Conservation (phyloP, 2,797 vertebrate genomes). For the Psittacula derbiana region DNA sequence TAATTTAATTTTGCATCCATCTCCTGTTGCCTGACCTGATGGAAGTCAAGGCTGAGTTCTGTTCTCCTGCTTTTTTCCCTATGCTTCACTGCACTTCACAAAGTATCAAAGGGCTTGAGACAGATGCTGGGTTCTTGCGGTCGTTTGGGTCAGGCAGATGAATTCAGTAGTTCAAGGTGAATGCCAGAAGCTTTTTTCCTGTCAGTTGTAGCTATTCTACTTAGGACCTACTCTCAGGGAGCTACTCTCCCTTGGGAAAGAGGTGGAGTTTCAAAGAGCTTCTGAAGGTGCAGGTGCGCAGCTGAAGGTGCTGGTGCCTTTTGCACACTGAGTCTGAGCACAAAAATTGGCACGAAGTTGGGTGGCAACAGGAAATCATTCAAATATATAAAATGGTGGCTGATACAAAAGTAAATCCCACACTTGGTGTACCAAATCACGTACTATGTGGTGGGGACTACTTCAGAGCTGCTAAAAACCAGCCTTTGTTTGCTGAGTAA, state of each 20-base stretch:
- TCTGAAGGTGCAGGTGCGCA: not conserved
- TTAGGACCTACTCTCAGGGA: not conserved
- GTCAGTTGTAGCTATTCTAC: not conserved
- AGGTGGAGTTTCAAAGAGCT: not conserved
- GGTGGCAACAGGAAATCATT: not conserved
- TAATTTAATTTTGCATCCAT: not conserved
- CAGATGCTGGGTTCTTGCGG: not conserved
- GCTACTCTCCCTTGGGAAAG: not conserved
- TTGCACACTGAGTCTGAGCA: not conserved
- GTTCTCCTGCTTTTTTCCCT: not conserved
- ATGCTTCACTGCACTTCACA: not conserved
- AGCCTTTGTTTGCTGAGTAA: too few species aligned
- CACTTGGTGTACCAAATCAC: not conserved
- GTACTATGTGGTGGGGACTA: not conserved
- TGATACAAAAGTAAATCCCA: not conserved
- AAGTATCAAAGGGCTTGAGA: not conserved
- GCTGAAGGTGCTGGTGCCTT: not conserved
- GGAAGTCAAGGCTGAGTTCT: not conserved
- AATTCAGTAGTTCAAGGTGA: not conserved
- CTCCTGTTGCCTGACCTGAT: not conserved
- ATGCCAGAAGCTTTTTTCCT: not conserved
- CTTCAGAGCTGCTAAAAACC: too few species aligned
- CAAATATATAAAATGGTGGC: not conserved
- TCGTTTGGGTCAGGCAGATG: not conserved
- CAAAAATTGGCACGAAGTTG: too few species aligned